A percentile compares a stretch with the other conserved stretches of the same genome.
Evolutionary conservation across 2,113 vertebrate genomes (phyloP).

Genomic region (Chlorodrepanis virens): DNA sequence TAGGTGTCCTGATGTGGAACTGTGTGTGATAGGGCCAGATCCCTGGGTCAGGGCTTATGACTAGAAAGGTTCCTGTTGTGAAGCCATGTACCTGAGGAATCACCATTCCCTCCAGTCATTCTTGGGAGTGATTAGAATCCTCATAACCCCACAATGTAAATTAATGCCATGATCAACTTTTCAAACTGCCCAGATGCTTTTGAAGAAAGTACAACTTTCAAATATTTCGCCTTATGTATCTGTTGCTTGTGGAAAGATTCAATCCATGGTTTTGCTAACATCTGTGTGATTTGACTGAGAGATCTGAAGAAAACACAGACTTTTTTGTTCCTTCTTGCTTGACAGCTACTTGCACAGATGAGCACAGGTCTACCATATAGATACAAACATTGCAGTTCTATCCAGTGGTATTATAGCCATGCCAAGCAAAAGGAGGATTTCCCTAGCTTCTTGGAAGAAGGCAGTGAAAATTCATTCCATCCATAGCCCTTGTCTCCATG

Average conservation of each 20-base stretch:
- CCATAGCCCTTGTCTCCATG: not conserved
- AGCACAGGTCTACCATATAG: not conserved
- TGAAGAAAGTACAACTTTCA: not conserved
- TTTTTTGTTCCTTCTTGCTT: not conserved
- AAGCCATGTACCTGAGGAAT: not conserved
- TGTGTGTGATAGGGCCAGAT: not conserved
- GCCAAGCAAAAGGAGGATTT: not conserved
- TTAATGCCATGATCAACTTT: not conserved
- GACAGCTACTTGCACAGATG: not conserved
- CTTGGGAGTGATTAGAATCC: not conserved
- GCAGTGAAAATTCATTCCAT: not conserved
- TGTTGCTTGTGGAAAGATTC: not conserved
- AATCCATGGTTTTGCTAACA: not conserved
- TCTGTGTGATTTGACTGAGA: not conserved
- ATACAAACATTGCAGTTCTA: not conserved
- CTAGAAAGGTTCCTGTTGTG: not conserved
- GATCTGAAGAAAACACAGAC: not conserved
- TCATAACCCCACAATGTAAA: not conserved
- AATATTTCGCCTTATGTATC: not conserved
- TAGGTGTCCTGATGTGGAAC: not conserved
- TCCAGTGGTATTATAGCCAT: not conserved
- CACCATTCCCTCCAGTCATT: not conserved
- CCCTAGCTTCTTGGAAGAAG: not conserved
- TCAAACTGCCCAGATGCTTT: not conserved
- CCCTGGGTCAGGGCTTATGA: not conserved